These are phyloP conservation scores for Prinia subflava DNA, from an alignment of 2,113 vertebrate genomes.

Conservation along the genomic window DNA sequence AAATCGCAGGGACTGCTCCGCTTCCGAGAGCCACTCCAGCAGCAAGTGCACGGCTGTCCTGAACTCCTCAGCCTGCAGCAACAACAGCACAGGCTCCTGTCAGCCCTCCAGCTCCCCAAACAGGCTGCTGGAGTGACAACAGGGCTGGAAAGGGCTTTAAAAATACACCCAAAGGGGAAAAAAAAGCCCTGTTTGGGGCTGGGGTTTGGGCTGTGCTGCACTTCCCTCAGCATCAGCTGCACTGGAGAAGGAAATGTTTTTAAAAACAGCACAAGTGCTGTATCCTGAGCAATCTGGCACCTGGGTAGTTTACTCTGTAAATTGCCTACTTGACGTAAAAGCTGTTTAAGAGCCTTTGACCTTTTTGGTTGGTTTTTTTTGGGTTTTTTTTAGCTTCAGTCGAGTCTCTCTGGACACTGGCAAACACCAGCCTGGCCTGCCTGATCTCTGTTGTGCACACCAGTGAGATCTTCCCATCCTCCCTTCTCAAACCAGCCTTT, in stretches of 20 bases:
- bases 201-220: neutral
- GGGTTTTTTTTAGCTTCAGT: rapidly evolving
- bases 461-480: neutral
- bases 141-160: neutral
- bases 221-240: neutral
- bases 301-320: neutral
- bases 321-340: neutral
- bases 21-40: slow-evolving; percentile 97
- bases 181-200: neutral
- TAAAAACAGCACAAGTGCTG: neutral
- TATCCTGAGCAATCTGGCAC: neutral
- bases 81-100: neutral
- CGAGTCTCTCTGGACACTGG: neutral
- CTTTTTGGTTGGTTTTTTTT: neutral
- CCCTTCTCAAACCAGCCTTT: neutral
- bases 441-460: neutral
- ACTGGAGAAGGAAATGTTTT: neutral
- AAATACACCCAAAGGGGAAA: neutral
- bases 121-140: neutral
- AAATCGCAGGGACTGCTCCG: slow-evolving; percentile 95
- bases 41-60: slow-evolving; percentile 87
- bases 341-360: neutral
- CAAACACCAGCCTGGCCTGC: neutral
- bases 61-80: slow-evolving; percentile 90
- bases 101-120: neutral